Evolutionary conservation across 2,888 invertebrate species (phyloP).

Genomic region (Dryadula phaetusa): DNA sequence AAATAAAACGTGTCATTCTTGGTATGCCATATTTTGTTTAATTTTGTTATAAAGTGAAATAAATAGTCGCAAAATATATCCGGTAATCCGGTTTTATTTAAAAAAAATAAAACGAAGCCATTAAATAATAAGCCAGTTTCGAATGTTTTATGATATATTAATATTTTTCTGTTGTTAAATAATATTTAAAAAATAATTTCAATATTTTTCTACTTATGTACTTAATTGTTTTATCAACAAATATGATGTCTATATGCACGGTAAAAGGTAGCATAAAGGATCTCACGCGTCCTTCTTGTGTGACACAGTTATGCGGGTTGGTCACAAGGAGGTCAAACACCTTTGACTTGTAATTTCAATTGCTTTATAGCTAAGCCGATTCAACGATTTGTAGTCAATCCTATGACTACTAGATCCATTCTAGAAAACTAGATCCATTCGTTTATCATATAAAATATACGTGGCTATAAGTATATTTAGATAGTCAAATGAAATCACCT

Average conservation of each 20-base stretch:
- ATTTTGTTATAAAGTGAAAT: neutral
- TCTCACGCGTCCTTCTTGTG: neutral
- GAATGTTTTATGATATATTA: too few relatives aligned
- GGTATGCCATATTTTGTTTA: neutral
- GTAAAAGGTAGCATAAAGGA: too few relatives aligned
- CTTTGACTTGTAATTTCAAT: constrained; percentile 4
- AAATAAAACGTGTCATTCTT: too few relatives aligned
- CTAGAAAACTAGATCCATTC: too few relatives aligned
- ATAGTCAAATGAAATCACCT: constrained; percentile 55
- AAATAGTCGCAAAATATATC: neutral
- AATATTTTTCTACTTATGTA: too few relatives aligned
- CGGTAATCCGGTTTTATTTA: neutral
- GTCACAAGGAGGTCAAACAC: neutral
- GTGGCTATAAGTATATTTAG: too few relatives aligned
- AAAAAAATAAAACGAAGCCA: neutral
- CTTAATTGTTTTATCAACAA: too few relatives aligned
- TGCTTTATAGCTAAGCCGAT: constrained; percentile 2
- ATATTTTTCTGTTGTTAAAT: too few relatives aligned
- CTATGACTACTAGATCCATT: too few relatives aligned
- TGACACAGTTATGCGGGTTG: neutral
- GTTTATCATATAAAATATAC: too few relatives aligned
- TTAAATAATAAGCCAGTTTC: neutral
- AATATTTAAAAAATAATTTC: too few relatives aligned
- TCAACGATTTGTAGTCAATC: constrained; percentile 1
- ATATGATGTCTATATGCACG: too few relatives aligned